phyloP scores from a whole-genome alignment of 2,113 vertebrate genomes.

The Canis aureus region DNA sequence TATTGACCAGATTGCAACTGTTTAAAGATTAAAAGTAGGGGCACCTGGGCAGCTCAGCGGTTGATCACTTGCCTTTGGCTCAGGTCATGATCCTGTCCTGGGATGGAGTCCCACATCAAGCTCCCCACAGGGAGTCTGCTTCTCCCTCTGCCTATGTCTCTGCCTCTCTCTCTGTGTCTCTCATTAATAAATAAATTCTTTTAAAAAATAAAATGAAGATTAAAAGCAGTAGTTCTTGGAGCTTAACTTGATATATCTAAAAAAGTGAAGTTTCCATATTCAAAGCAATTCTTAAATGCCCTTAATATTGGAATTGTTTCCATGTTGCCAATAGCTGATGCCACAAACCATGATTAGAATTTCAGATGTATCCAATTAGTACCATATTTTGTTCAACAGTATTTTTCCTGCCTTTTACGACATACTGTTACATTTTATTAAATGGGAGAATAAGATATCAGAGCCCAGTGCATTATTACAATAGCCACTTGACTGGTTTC shows the following conservation, averaged over 20 bases:
- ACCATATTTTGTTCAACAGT: background rate
- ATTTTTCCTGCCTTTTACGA: background rate
- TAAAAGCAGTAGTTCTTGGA: background rate
- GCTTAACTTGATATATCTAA: background rate
- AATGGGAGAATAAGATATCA: background rate
- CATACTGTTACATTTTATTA: background rate
- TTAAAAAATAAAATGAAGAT: background rate
- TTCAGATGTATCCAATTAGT: background rate
- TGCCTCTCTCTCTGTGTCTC: too few species aligned
- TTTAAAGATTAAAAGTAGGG: slow-evolving; percentile 29
- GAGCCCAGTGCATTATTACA: background rate
- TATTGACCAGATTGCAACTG: background rate
- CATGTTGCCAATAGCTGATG: background rate
- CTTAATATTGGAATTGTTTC: background rate
- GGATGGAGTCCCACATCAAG: too few species aligned
- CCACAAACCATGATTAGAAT: background rate
- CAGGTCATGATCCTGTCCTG: too few species aligned
- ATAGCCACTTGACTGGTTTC: background rate
- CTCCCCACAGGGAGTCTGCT: too few species aligned
- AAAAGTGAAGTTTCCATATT: background rate
- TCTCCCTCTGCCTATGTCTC: too few species aligned
- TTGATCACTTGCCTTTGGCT: too few species aligned
- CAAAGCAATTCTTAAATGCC: background rate
- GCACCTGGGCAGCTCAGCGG: too few species aligned
- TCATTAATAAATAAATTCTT: too few species aligned